phyloP scores from a whole-genome alignment of 2,797 vertebrate genomes.

The Danio jaintianensis region DNA sequence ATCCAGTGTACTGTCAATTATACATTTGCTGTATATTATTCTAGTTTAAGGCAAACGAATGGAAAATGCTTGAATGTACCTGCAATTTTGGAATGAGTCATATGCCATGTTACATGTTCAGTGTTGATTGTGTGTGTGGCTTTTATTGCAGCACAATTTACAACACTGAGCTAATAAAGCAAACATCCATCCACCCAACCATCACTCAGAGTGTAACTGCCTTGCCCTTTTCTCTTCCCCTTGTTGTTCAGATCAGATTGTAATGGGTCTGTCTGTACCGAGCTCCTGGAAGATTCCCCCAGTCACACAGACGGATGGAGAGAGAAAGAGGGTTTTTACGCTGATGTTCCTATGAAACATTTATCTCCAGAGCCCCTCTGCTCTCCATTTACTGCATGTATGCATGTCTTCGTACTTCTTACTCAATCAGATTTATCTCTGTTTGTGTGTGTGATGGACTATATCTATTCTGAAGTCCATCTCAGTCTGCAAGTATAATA shows the following conservation, averaged over 20 bases:
- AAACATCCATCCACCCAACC: background rate
- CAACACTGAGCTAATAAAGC: slow-evolving; percentile 6
- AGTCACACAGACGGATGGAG: slow-evolving; percentile 36
- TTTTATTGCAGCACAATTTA: slow-evolving; percentile 11
- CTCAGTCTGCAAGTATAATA: slow-evolving; percentile 5
- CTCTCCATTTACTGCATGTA: slow-evolving; percentile 17
- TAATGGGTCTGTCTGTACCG: slow-evolving; percentile 26
- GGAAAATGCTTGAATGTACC: too few relatives aligned
- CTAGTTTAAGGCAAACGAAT: too few relatives aligned
- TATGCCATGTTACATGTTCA: background rate
- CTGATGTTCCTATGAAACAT: slow-evolving; percentile 41
- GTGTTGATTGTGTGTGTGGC: background rate
- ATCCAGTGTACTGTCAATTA: too few relatives aligned
- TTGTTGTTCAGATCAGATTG: slow-evolving; percentile 33
- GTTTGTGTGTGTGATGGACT: background rate
- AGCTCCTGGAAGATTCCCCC: slow-evolving; percentile 4
- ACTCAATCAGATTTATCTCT: background rate
- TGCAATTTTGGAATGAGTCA: too few relatives aligned
- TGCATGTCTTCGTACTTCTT: background rate
- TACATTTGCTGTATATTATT: too few relatives aligned
- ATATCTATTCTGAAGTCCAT: background rate
- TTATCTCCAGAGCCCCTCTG: slow-evolving; percentile 18
- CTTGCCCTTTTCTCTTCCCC: slow-evolving; percentile 24
- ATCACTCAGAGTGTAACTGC: slow-evolving; percentile 30
- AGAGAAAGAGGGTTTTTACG: slow-evolving; percentile 37